A percentile compares a stretch with the other conserved stretches of the same genome.
Evolutionary conservation across 2,113 vertebrate species (phyloP).

Genomic region (Dascyllus trimaculatus): DNA sequence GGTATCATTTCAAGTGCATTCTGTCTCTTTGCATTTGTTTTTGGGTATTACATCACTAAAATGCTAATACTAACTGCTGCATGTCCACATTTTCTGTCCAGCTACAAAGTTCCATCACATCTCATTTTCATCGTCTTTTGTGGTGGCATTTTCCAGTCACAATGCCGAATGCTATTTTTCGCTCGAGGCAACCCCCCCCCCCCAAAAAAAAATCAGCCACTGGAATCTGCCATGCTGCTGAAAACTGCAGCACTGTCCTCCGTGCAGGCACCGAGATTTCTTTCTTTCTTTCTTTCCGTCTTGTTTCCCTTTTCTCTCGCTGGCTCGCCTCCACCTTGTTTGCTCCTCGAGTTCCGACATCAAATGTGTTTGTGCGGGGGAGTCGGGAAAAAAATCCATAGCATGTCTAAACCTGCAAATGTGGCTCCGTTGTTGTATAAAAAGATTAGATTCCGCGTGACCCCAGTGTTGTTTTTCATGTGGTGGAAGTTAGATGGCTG

Average conservation of each 20-base stretch:
- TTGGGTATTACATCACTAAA: background rate
- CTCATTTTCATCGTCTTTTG: background rate
- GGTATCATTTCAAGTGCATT: background rate
- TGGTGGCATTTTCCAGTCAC: background rate
- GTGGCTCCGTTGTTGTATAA: conserved; percentile 9
- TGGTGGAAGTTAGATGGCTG: background rate
- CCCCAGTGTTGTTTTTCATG: background rate
- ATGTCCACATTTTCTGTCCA: background rate
- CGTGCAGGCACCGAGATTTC: background rate
- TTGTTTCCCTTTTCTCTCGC: background rate
- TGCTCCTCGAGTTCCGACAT: background rate
- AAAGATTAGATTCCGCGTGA: background rate
- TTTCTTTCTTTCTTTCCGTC: background rate
- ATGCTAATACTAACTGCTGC: background rate
- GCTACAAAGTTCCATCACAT: background rate
- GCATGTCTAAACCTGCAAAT: background rate
- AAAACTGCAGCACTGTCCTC: conserved; percentile 11
- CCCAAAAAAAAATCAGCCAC: background rate
- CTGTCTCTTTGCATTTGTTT: background rate
- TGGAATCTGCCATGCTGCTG: background rate
- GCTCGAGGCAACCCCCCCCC: background rate
- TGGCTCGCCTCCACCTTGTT: conserved; percentile 1
- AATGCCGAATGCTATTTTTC: conserved; percentile 5
- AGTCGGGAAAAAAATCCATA: background rate
- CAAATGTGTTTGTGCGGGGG: background rate